Conservation (phyloP, 1,140 invertebrate genomes). For the Tetramorium parvispinum region DNA sequence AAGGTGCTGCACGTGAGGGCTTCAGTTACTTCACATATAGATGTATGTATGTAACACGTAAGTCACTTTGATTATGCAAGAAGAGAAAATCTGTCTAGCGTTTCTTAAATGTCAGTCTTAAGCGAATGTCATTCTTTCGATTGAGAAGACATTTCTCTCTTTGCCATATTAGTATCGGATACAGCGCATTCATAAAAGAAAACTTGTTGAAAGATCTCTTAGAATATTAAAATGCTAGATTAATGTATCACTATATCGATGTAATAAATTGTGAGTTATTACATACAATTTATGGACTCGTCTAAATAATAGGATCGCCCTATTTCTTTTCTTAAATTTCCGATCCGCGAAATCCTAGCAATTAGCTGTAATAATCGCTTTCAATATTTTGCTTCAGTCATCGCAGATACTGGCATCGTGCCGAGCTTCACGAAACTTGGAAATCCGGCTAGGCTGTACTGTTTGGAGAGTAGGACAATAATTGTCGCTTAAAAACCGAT, state of each 20-base stretch:
- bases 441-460: not conserved
- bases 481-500: conserved; percentile 68
- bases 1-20: not conserved
- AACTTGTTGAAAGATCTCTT: not conserved
- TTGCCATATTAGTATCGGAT: not conserved
- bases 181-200: not conserved
- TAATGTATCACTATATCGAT: not conserved
- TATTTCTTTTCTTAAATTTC: not conserved
- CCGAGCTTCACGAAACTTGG: conserved; percentile 64
- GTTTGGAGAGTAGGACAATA: conserved; percentile 43
- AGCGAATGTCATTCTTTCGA: conserved; percentile 14
- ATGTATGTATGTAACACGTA: conserved; percentile 8
- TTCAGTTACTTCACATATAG: conserved; percentile 10
- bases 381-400: conserved; percentile 37
- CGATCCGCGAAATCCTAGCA: not conserved
- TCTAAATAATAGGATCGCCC: not conserved
- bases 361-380: conserved; percentile 24
- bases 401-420: conserved; percentile 54
- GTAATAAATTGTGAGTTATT: not conserved
- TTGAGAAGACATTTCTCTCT: not conserved
- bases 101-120: conserved; percentile 30
- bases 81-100: conserved; percentile 13
- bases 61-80: conserved; percentile 34
- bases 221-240: not conserved
- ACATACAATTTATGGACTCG: not conserved